phyloP scores from a whole-genome alignment of 92 coral and sea anemone species.

The Montipora capitata region DNA sequence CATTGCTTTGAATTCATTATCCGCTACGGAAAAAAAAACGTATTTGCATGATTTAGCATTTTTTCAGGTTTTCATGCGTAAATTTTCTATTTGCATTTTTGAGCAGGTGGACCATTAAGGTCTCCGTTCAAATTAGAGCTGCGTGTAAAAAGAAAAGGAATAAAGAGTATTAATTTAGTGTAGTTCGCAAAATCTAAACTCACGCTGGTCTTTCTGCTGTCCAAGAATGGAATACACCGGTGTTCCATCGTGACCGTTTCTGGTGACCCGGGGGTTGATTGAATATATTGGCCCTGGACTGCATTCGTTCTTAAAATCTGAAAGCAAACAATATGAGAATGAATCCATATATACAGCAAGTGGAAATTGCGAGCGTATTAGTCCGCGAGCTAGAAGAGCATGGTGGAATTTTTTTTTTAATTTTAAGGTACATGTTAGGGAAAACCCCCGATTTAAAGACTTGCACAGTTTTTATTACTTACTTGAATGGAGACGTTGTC shows the following conservation, averaged over 20 bases:
- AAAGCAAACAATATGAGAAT: not conserved
- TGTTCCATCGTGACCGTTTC: constrained; percentile 92
- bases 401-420: no score
- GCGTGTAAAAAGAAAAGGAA: not conserved
- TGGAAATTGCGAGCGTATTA: not conserved
- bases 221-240: constrained; percentile 93
- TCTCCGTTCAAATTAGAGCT: not conserved
- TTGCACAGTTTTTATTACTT: not conserved
- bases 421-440: not conserved
- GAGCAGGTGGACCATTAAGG: not conserved
- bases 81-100: not conserved
- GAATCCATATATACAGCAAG: no score
- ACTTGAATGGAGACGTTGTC: constrained; percentile 60
- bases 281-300: constrained; percentile 97
- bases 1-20: not conserved
- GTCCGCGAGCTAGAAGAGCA: not conserved
- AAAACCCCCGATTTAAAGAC: not conserved
- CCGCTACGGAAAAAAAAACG: not conserved
- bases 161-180: not conserved
- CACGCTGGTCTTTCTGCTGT: constrained; percentile 89
- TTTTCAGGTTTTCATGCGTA: no score
- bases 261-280: constrained; percentile 83
- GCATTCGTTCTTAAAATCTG: constrained; percentile 97
- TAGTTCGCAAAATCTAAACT: constrained; percentile 41
- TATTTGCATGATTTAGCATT: not conserved